Evolutionary conservation across 1,140 invertebrate genomes (phyloP), one percentile per base, ranked within the genome.

Genomic region (Pseudomyrmex dendroicus): DNA sequence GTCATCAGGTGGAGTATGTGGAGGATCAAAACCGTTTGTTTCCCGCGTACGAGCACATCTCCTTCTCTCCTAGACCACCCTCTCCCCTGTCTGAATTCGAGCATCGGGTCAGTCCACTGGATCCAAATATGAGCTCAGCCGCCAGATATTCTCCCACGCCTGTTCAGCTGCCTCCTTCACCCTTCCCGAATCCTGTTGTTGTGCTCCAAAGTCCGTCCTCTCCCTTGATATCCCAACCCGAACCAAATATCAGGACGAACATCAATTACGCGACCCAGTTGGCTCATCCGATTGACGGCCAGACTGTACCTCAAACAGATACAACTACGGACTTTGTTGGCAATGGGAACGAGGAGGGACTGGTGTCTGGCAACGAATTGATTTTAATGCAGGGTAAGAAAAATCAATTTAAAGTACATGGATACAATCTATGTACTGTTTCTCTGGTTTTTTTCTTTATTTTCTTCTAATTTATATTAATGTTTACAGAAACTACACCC

Each of bases 91-190:
- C 93, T 0, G 95, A 95, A 54, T 95, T 95, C 84, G 94, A 95
- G 56, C 94, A 95, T 76, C 93, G 94, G 54, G 95, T 95, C 7
- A 95, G 95, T 86, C 95, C 95, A 5, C 91, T 95, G 82, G 95
- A 96, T 88, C 95, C 95, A 2, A 95, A 96, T 85, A 95, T 96
- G 95, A 95, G 95, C 87, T 95, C 95, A 12, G 92, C 95, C 10
- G 95, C 95, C 1, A 92, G 93, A 77, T 96, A 95, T 87, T 95
- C 95, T 20, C 95, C 95, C 1, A 94, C 95, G 35, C 95, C 94
- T 54, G 94, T 94, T 20, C 94, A 94, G 73, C 74, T 94, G 22
- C 91, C 92, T 17, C 90, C 93, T 13, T 92, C 93, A 50, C 93
- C 95, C 13, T 95, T 94, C 73, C 93, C 93, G 68, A 95, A 95